Evolutionary conservation across 2,797 vertebrate genomes (phyloP), one percentile per base, ranked within the genome.

Genomic region (Hemibagrus guttatus): DNA sequence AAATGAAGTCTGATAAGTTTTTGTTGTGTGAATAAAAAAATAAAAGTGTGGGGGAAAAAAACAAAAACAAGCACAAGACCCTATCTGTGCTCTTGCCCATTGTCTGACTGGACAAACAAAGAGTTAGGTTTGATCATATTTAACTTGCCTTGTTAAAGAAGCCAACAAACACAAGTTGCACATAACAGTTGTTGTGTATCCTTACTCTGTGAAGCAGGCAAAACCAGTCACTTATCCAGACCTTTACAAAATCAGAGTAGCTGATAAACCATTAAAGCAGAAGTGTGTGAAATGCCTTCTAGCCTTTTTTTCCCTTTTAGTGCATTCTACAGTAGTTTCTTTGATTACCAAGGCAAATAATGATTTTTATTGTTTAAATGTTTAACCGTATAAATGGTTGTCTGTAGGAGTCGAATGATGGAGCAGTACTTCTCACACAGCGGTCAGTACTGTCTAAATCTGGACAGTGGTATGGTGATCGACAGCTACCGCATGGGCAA

Each of bases 401-500:
- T n/a, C 13, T 19, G 23, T 89, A 99, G 98, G 96, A 99, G 97
- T 93, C 94, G 98, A 46, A 99, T 98, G 98, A 99, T 99, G 91
- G 97, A 99, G 92, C 98, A 99, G 92, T 99, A 99, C 93, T 98
- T 97, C 89, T 95, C 97, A 88, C 98, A 99, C 94, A 99, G 97
- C 49, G 98, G 99, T 87, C 96, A 99, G n/a, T 99, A 99, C 94
- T 99, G 98, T 92, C 96, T 99, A 87, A 99, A 98, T 91, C 94
- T 99, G 91, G 98, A 99, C 91, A 99, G 98, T 0, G 98, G 98
- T 56, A 99, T 99, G 98, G 98, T 99, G 93, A 99, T 99, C 71
- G 98, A 99, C 94, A 99, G 98, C 94, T 99, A 99, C 75, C 96
- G 98, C 59, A 99, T 99, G 98, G 98, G 98, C 92, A 99, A 99